These are phyloP conservation scores for Caenorhabditis zanzibari DNA, from an alignment of 2,888 invertebrate genomes.

Conservation along the genomic window DNA sequence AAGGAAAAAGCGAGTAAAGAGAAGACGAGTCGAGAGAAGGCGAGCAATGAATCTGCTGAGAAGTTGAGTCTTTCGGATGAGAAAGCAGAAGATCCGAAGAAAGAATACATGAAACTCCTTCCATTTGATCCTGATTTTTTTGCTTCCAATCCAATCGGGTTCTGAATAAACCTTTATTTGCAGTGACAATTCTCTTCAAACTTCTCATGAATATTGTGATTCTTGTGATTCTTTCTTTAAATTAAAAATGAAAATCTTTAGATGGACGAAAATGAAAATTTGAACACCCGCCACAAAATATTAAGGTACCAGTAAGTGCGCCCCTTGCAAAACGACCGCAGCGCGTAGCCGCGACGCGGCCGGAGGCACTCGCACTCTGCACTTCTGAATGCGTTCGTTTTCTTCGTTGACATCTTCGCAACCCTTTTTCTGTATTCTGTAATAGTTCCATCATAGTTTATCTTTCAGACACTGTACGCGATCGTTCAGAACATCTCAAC, in stretches of 20 bases:
- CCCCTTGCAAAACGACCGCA: conserved; percentile 10
- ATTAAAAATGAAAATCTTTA: too few relatives aligned
- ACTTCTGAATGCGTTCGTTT: background rate
- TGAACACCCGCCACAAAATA: background rate
- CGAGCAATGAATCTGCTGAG: conserved; percentile 38
- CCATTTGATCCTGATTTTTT: conserved; percentile 64
- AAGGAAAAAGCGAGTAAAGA: conserved; percentile 32
- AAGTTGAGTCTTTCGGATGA: conserved; percentile 35
- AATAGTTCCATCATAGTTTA: conserved; percentile 1
- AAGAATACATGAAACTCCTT: conserved; percentile 35
- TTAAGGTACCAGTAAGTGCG: background rate
- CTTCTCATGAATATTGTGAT: too few relatives aligned
- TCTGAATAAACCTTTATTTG: conserved; percentile 33
- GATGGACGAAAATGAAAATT: too few relatives aligned
- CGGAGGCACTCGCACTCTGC: background rate
- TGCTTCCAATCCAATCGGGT: conserved; percentile 51
- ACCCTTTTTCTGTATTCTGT: too few relatives aligned
- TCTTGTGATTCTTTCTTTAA: too few relatives aligned
- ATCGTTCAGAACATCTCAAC: background rate
- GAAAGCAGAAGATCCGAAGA: conserved; percentile 28
- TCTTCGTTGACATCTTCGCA: background rate
- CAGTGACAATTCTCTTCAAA: too few relatives aligned
- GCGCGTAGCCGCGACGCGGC: conserved; percentile 24
- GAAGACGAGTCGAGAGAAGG: conserved; percentile 33
- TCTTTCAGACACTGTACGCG: conserved; percentile 4